A percentile compares a stretch with the other conserved stretches of the same genome.
Evolutionary conservation across 1,140 invertebrate species (phyloP).

Genomic region (Philaenus spumarius): DNA sequence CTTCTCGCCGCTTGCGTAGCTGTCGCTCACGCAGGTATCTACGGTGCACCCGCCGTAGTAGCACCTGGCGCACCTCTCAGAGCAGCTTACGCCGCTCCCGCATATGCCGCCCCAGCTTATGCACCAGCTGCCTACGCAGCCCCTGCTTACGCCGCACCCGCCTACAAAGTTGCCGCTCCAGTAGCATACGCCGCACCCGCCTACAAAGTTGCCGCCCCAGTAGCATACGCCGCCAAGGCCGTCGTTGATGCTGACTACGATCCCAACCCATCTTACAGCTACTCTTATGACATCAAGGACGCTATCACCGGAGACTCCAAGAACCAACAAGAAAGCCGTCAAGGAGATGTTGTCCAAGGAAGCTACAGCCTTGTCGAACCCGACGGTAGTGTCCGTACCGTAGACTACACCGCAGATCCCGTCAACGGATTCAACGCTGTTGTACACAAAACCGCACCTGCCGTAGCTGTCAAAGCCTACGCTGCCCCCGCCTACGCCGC

Average conservation of each 20-base stretch:
- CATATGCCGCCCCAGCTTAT: slow-evolving; percentile 16
- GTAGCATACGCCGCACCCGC: slow-evolving; percentile 22
- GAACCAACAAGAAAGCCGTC: slow-evolving; percentile 41
- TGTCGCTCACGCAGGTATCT: slow-evolving; percentile 31
- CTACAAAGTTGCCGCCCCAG: slow-evolving; percentile 17
- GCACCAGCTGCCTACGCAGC: too few relatives aligned
- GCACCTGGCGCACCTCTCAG: slow-evolving; percentile 24
- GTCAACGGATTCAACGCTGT: slow-evolving; percentile 27
- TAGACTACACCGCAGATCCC: slow-evolving; percentile 35
- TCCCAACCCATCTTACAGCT: slow-evolving; percentile 38
- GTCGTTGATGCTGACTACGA: slow-evolving; percentile 43
- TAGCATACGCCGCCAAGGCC: slow-evolving; percentile 8
- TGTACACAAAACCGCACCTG: slow-evolving; percentile 19
- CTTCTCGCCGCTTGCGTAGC: slow-evolving; percentile 33
- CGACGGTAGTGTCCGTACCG: slow-evolving; percentile 32
- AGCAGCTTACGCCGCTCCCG: slow-evolving; percentile 14
- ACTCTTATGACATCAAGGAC: slow-evolving; percentile 33
- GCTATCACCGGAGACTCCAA: slow-evolving; percentile 35
- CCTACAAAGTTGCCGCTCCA: slow-evolving; percentile 16
- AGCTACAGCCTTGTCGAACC: slow-evolving; percentile 48
- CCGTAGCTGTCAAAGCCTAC: slow-evolving; percentile 20
- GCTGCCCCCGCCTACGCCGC: slow-evolving; percentile 29
- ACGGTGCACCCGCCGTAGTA: slow-evolving; percentile 25
- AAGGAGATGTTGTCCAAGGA: slow-evolving; percentile 59
- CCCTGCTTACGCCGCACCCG: too few relatives aligned